Percentiles rank a stretch among this genome's conserved stretches.
Conservation (phyloP, 2,888 invertebrate species). For the Himalopsyche tibetana region DNA sequence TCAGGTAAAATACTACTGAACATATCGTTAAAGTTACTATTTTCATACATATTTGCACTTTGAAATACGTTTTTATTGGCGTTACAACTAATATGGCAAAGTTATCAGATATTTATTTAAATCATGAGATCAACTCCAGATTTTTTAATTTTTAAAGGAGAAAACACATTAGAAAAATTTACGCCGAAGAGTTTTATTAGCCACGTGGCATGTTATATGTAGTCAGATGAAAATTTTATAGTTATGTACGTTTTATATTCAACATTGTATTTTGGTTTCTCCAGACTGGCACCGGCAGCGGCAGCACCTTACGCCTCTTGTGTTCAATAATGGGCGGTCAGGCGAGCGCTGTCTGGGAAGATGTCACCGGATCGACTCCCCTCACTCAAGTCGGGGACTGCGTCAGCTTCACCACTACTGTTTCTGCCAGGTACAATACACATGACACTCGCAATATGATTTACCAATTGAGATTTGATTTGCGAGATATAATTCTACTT, state of each 20-base stretch:
- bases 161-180: too few species aligned
- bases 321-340: slow-evolving; percentile 98
- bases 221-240: not conserved
- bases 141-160: too few species aligned
- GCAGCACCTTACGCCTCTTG: slow-evolving; percentile 91
- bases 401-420: slow-evolving; percentile 99
- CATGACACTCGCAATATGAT: not conserved
- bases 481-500: too few species aligned
- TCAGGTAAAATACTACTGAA: slow-evolving; percentile 66
- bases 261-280: not conserved
- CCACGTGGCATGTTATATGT: not conserved
- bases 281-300: slow-evolving; percentile 86
- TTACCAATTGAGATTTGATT: too few species aligned
- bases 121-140: too few species aligned
- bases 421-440: slow-evolving; percentile 84
- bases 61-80: too few species aligned
- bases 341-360: slow-evolving; percentile 98
- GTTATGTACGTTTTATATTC: not conserved
- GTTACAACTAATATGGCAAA: too few species aligned
- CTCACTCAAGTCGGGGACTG: slow-evolving; percentile 97
- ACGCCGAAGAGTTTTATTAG: too few species aligned
- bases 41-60: too few species aligned
- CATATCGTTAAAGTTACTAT: too few species aligned
- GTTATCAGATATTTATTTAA: too few species aligned
- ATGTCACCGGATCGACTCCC: slow-evolving; percentile 98